phyloP scores from a whole-genome alignment of 2,113 vertebrate genomes.

The Pungitius pungitius region DNA sequence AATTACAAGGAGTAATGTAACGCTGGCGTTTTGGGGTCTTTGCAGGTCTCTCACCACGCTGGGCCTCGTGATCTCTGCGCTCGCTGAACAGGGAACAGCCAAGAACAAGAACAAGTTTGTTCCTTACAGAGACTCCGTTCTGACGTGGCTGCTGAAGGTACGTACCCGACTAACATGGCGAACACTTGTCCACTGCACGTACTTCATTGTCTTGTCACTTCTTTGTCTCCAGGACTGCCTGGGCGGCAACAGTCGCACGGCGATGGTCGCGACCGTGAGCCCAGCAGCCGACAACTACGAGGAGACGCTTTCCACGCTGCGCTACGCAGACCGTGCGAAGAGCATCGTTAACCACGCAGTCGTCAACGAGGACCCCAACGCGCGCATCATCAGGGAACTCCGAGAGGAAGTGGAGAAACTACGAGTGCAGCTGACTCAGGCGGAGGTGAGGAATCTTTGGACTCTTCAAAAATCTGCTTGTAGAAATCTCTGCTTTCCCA shows the following conservation, averaged over 20 bases:
- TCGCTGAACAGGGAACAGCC: slow-evolving; percentile 93
- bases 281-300: slow-evolving; percentile 95
- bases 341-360: slow-evolving; percentile 95
- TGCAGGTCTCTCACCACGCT: slow-evolving; percentile 94
- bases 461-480: accelerated
- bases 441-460: slow-evolving; percentile 80
- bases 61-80: slow-evolving; percentile 94
- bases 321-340: slow-evolving; percentile 95
- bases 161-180: neutral
- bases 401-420: slow-evolving; percentile 95
- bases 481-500: neutral
- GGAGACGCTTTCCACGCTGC: slow-evolving; percentile 91
- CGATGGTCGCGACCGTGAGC: slow-evolving; percentile 96
- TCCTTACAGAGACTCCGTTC: slow-evolving; percentile 97
- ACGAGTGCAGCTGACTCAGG: slow-evolving; percentile 90
- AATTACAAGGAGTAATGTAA: neutral
- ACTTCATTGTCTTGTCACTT: neutral
- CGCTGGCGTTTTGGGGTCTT: slow-evolving; percentile 5
- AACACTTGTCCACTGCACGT: neutral
- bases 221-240: slow-evolving; percentile 86
- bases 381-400: slow-evolving; percentile 93
- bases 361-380: slow-evolving; percentile 96
- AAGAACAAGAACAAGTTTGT: slow-evolving; percentile 99
- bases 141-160: slow-evolving; percentile 98
- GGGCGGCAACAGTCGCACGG: slow-evolving; percentile 95